Evolutionary conservation across 1,140 invertebrate species (phyloP).

Genomic region (Musca vetustissima): DNA sequence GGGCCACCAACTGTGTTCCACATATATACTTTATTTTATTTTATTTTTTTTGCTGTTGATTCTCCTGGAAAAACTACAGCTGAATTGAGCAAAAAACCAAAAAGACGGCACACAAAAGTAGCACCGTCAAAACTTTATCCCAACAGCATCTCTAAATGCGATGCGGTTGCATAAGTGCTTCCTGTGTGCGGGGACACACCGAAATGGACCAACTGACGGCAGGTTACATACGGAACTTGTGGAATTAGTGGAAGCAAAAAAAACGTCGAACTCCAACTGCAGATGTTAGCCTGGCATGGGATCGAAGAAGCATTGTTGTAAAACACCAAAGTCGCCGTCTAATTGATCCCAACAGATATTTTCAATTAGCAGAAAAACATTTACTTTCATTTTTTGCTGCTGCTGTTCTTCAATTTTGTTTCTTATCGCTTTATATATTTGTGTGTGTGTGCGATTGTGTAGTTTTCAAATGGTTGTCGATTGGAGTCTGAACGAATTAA

Average conservation of each 20-base stretch:
- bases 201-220: background rate
- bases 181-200: background rate
- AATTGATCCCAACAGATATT: conserved; percentile 56
- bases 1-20: background rate
- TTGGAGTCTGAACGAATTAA: too few species aligned
- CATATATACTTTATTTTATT: background rate
- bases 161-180: conserved; percentile 14
- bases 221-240: too few species aligned
- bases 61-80: too few species aligned
- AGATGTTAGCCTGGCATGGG: too few species aligned
- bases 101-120: too few species aligned
- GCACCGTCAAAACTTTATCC: conserved; percentile 10
- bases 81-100: background rate
- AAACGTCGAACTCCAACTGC: too few species aligned
- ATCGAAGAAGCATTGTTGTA: background rate
- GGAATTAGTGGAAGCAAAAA: too few species aligned
- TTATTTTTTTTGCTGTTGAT: too few species aligned
- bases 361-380: conserved; percentile 56
- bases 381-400: conserved; percentile 39
- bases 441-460: conserved; percentile 8
- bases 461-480: background rate
- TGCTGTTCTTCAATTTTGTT: too few species aligned
- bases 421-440: conserved; percentile 29
- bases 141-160: conserved; percentile 1
- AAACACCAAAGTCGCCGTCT: conserved; percentile 32